Percentiles rank a stretch among this genome's conserved stretches.
phyloP scores from a whole-genome alignment of 2,888 invertebrate species.

The Timandra comae region DNA sequence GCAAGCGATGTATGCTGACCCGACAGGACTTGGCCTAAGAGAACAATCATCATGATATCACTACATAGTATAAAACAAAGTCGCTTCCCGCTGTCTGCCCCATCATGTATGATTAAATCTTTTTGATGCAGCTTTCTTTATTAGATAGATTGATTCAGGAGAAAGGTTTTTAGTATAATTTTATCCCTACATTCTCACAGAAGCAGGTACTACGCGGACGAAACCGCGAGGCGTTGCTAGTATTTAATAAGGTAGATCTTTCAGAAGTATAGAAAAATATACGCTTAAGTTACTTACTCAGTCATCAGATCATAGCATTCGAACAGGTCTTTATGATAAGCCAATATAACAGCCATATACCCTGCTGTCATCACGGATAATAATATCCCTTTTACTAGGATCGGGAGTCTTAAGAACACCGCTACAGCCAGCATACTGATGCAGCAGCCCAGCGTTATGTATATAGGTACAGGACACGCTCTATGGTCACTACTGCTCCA shows the following conservation, averaged over 20 bases:
- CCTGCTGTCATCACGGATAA: conserved; percentile 87
- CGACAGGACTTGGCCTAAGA: conserved; percentile 67
- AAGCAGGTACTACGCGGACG: too few relatives aligned
- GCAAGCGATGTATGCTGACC: conserved; percentile 86
- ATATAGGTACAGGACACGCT: conserved; percentile 90
- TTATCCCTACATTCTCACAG: too few relatives aligned
- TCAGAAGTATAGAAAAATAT: too few relatives aligned
- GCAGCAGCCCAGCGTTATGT: conserved; percentile 90
- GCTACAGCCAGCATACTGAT: conserved; percentile 90
- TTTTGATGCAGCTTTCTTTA: too few relatives aligned
- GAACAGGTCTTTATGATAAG: conserved; percentile 88
- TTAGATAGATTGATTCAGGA: too few relatives aligned
- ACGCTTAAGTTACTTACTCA: conserved; percentile 82
- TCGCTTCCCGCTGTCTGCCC: too few relatives aligned
- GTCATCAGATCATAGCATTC: conserved; percentile 87
- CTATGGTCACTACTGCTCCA: conserved; percentile 80
- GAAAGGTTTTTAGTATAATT: too few relatives aligned
- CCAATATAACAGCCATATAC: conserved; percentile 87
- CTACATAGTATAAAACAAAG: too few relatives aligned
- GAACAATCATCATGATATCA: too few relatives aligned
- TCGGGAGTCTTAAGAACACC: conserved; percentile 88
- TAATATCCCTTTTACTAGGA: conserved; percentile 87
- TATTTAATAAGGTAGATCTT: too few relatives aligned
- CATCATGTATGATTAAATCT: too few relatives aligned
- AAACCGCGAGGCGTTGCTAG: too few relatives aligned